Conservation (phyloP, 30 jellyfish, hydroid and myxozoan species). For the Catostylus mosaicus region DNA sequence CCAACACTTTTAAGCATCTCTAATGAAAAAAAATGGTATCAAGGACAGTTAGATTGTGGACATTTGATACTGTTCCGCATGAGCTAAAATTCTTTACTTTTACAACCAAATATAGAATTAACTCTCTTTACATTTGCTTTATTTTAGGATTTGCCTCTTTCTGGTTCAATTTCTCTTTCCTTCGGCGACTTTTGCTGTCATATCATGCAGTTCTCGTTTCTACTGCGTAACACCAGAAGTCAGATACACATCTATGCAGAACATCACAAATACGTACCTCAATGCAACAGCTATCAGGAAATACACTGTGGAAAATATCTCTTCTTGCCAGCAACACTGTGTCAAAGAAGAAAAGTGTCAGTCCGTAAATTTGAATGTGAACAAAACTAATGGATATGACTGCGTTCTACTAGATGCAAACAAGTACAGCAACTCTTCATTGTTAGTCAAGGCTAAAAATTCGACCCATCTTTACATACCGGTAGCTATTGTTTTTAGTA, state of each 20-base stretch:
- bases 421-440: constrained; percentile 15
- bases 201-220: constrained; percentile 41
- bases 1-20: too few species aligned
- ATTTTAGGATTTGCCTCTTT: too few species aligned
- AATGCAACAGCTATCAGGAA: constrained; percentile 25
- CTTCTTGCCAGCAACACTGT: constrained; percentile 25
- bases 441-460: neutral
- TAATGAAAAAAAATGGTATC: too few species aligned
- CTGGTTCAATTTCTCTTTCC: too few species aligned
- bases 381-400: neutral
- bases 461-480: constrained; percentile 37
- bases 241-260: constrained; percentile 18
- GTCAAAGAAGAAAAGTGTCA: constrained; percentile 16
- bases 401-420: constrained; percentile 32
- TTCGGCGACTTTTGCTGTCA: neutral
- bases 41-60: too few species aligned
- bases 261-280: constrained; percentile 5
- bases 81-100: too few species aligned
- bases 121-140: too few species aligned
- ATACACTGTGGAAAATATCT: neutral
- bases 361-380: constrained; percentile 32
- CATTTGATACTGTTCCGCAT: too few species aligned
- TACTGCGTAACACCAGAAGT: constrained; percentile 32
- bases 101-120: too few species aligned
- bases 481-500: neutral